Base-by-base conservation (phyloP, 2,797 vertebrate species). In the Echiichthys vipera region DNA sequence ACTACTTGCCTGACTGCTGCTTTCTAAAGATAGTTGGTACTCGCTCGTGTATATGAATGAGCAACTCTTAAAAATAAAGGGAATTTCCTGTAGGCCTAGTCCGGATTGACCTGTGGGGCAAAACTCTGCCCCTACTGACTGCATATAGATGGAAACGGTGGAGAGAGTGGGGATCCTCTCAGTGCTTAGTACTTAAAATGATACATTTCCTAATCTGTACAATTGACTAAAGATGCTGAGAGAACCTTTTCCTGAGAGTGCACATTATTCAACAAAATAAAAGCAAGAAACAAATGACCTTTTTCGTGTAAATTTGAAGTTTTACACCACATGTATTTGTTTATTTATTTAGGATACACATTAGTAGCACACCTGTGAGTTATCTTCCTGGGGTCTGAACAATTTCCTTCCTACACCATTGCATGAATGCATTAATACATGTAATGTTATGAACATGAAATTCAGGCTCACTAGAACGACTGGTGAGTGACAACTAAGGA, bases 241-340 rank as follows among this genome's bases (percentile, higher is more conserved):
- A 25, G 2, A 1, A 18, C 14, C 0, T 22, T 32, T 88, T 88
- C 87, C 77, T n/a, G 11, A 22, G 1, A 43, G 0, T 1, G 1
- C 1, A 3, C 39, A 51, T 55, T 30, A 4, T 22, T 55, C 43
- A 74, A 58, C 71, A 89, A 88, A 88, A 83, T 88, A 83, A 88
- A 85, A 76, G 50, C 9, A 51, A 15, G 1, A 12, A 14, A 15
- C 15, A 7, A 0, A 2, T 14, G n/a, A n/a, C n/a, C n/a, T n/a
- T n/a, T n/a, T n/a, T n/a, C n/a, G n/a, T n/a, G n/a, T n/a, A n/a
- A n/a, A n/a, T n/a, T n/a, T n/a, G n/a, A 25, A 9, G 7, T 20
- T 24, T 50, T 12, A 14, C 10, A 29, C 1, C 7, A 13, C 3
- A 29, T n/a, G 18, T 18, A 42, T 42, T 42, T 42, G 8, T n/a